These are phyloP conservation scores for Drosophila paramelanica DNA, from an alignment of 2,888 invertebrate species.

Conservation along the genomic window DNA sequence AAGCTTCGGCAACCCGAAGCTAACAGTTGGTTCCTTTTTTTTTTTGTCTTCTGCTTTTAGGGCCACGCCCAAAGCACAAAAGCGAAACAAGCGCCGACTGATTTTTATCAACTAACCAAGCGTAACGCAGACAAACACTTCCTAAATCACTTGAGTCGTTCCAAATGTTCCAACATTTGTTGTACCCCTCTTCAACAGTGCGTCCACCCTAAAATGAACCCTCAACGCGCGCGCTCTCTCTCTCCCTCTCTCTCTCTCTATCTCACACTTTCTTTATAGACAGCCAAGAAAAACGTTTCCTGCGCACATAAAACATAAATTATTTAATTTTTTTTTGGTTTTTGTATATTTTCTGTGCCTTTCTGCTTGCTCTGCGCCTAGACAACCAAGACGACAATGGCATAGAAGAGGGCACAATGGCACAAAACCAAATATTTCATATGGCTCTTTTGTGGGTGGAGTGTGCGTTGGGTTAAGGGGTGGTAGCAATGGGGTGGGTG, in stretches of 20 bases:
- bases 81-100: slow-evolving; percentile 65
- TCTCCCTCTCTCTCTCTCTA: background rate
- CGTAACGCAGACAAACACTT: slow-evolving; percentile 83
- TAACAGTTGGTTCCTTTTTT: background rate
- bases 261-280: background rate
- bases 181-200: background rate
- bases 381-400: slow-evolving; percentile 29
- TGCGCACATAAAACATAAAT: slow-evolving; percentile 79
- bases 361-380: slow-evolving; percentile 30
- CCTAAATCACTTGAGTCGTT: slow-evolving; percentile 81
- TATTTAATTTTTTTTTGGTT: slow-evolving; percentile 66
- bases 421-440: slow-evolving; percentile 50
- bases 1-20: background rate
- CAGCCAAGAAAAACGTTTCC: slow-evolving; percentile 61
- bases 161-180: slow-evolving; percentile 13
- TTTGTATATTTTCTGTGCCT: background rate
- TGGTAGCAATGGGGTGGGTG: background rate
- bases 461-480: background rate
- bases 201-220: slow-evolving; percentile 39
- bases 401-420: slow-evolving; percentile 3
- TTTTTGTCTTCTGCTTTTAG: background rate
- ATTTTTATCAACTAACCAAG: slow-evolving; percentile 84
- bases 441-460: slow-evolving; percentile 23
- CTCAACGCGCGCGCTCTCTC: slow-evolving; percentile 12
- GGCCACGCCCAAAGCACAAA: slow-evolving; percentile 42